Evolutionary conservation across 1,140 invertebrate species (phyloP), one percentile per base, ranked within the genome.

Genomic region (Drosophila aff.): DNA sequence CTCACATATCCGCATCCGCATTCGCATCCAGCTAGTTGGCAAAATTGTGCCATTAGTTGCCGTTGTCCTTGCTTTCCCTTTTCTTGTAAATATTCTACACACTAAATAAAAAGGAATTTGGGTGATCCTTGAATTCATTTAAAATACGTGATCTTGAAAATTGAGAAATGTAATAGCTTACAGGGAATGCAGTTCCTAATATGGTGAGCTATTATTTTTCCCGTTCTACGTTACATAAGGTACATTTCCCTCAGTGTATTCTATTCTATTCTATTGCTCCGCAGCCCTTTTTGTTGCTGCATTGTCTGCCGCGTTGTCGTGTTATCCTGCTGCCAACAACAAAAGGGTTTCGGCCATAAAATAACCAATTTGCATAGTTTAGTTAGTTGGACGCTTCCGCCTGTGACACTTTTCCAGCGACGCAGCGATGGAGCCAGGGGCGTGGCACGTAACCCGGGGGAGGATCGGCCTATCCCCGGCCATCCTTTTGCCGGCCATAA

Each of bases 351-450:
- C 67, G 61, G 69, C 84, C 81, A 89, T 89, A 89, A 89, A 89
- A 89, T 89, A 89, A 85, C 85, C 85, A 89, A 89, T 89, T 89
- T 89, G 84, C 84, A 89, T 89, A 89, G 84, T 90, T 89, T 89
- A 89, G 84, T 90, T 89, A 89, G 84, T 89, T 89, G 84, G 85
- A 81, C 81, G 78, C 85, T 84, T 89, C 84, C 84, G 84, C 66
- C 78, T 66, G 84, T 68, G 81, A 78, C 84, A 89, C 81, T 89
- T 81, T 78, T 72, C 58, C 50, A 59, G 73, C 52, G 53, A 21
- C n/a, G n/a, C n/a, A 33, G 50, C 49, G 46, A 3, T 18, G 33
- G 4, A 13, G 31, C 21, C 33, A 23, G 16, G 67, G 69, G 66
- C 53, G 67, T 50, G 66, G 69, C 50, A 73, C 28, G 67, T 73